A percentile compares a stretch with the other conserved stretches of the same genome.
phyloP scores from a whole-genome alignment of 2,113 vertebrate species.

The Aegypius monachus region DNA sequence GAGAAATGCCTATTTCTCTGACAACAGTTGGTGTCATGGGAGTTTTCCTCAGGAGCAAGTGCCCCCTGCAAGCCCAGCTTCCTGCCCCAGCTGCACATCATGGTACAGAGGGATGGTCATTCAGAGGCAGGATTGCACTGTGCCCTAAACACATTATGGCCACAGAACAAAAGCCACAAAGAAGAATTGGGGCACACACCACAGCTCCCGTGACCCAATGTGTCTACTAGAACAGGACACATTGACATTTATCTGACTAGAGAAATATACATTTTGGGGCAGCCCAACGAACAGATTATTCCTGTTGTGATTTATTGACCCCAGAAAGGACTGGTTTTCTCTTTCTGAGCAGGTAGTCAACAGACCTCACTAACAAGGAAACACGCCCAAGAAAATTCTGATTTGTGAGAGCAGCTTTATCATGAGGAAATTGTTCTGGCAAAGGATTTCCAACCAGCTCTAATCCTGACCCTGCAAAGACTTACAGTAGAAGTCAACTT shows the following conservation, averaged over 20 bases:
- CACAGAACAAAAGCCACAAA: neutral
- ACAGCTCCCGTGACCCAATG: neutral
- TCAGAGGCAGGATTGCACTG: neutral
- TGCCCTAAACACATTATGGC: neutral
- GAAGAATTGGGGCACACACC: neutral
- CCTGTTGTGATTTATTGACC: neutral
- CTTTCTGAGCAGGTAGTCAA: neutral
- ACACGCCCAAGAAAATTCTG: neutral
- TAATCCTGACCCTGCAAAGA: neutral
- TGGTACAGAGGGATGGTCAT: neutral
- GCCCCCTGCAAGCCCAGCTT: neutral
- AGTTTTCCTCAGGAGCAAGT: neutral
- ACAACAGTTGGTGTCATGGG: rapidly evolving
- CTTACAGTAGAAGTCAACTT: neutral
- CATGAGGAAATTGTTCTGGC: neutral
- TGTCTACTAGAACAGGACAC: neutral
- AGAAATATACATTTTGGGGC: neutral
- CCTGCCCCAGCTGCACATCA: rapidly evolving
- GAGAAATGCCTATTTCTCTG: neutral
- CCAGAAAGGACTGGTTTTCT: neutral
- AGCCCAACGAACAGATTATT: neutral
- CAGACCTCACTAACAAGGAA: neutral
- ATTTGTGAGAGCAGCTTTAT: neutral
- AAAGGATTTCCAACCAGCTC: neutral
- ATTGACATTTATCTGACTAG: neutral